Evolutionary conservation across 2,113 vertebrate genomes (phyloP).

Genomic region (Micromys minutus): DNA sequence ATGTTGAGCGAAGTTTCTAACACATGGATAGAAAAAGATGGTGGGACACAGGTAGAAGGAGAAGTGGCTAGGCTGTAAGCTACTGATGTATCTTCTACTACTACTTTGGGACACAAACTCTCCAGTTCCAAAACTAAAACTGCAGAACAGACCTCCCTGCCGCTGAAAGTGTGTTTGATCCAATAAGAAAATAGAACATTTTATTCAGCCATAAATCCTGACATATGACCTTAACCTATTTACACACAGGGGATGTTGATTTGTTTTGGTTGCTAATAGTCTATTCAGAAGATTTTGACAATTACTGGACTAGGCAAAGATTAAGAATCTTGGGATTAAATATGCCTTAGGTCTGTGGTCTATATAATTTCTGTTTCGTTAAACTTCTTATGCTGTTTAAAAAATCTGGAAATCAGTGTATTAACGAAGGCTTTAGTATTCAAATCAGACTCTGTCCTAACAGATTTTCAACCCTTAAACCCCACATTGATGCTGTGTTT

Average conservation of each 20-base stretch:
- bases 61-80: neutral
- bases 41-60: rapidly evolving
- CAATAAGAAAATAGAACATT: neutral
- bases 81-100: rapidly evolving
- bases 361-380: neutral
- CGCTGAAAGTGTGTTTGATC: neutral
- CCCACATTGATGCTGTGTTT: neutral
- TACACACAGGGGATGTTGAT: neutral
- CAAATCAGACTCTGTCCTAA: neutral
- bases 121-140: neutral
- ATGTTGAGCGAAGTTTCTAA: neutral
- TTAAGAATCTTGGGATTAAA: neutral
- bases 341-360: neutral
- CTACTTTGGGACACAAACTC: neutral
- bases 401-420: neutral
- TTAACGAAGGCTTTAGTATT: neutral
- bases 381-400: neutral
- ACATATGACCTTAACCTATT: neutral
- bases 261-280: no score
- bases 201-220: neutral
- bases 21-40: neutral
- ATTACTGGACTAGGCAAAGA: neutral
- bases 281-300: neutral
- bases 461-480: neutral
- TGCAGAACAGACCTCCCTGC: neutral